Base-by-base conservation (phyloP, 2,797 vertebrate species). In the Pogoniulus pusillus region DNA sequence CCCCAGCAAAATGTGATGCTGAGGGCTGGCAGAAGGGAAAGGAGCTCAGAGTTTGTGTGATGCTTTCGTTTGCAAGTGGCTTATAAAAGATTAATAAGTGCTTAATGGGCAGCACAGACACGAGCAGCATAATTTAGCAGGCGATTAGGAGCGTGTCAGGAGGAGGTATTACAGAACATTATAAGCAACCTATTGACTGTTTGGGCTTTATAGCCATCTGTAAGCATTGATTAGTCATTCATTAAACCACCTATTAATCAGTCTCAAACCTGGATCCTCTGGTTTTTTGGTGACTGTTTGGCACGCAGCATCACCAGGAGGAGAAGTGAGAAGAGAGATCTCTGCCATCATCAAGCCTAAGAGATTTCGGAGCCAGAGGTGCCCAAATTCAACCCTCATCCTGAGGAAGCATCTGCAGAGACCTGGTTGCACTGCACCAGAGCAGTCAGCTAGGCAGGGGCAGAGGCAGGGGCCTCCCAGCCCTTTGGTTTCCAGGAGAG, bases 41-140 rank as follows among this genome's bases (percentile, higher is more conserved):
- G 51, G 51, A 77, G 82, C 78, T 92, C 69, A 34, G 0, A 1
- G 62, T 94, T 95, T 82, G 16, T 45, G 43, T 90, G 71, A 27
- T 6, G 43, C 75, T 90, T 93, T 87, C 72, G 49, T 95, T 90
- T 87, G 65, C 88, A 90, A 96, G 84, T 88, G 90, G 93, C 86
- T 95, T 96, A 85, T 85, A 85, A 90, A 85, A 92, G 93, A 93
- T 95, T 96, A 96, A 95, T 95, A 90, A 91, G 70, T 93, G 86
- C 95, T 95, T 95, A 94, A 94, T 85, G 78, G 88, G 90, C 82
- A 49, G 87, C 82, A 83, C 66, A 91, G 66, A 88, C 90, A 93
- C 2, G 53, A 89, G 88, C 45, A 88, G 84, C 90, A 89, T 91
- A 78, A 95, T 87, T 90, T 71, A 87, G 59, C 72, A 90, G 79